Evolutionary conservation across 2,113 vertebrate species (phyloP).

Genomic region (Brachyistius frenatus): DNA sequence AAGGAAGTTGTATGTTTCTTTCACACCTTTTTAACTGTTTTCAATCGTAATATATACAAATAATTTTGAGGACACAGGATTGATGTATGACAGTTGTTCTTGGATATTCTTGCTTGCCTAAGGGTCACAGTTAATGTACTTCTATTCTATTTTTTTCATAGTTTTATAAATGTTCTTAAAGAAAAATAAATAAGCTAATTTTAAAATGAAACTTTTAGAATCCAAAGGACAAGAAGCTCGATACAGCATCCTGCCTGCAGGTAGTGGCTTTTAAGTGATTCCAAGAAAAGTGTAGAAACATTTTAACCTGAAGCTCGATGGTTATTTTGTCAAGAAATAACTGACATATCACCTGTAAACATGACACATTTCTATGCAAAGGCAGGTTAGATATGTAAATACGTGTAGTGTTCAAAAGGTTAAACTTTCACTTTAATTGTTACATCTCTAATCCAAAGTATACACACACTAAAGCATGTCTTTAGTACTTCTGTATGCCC

Average conservation of each 20-base stretch:
- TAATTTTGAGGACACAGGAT: not conserved
- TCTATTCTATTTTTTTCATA: not conserved
- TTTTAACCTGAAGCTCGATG: not conserved
- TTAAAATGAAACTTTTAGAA: not conserved
- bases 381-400: not conserved
- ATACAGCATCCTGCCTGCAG: not conserved
- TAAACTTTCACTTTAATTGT: not conserved
- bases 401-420: not conserved
- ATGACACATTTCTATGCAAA: no score
- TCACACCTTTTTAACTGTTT: not conserved
- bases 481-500: not conserved
- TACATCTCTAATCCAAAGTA: no score
- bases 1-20: not conserved
- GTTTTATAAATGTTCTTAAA: not conserved
- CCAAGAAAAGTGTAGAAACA: no score
- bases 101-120: not conserved
- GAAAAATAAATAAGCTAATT: not conserved
- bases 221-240: not conserved
- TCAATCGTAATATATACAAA: not conserved
- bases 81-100: not conserved
- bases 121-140: not conserved
- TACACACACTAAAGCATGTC: not conserved
- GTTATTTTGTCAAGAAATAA: not conserved
- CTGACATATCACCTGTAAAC: not conserved
- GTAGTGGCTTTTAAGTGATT: not conserved